Conservation (phyloP, 1,140 invertebrate genomes). For the Aphis craccivora region DNA sequence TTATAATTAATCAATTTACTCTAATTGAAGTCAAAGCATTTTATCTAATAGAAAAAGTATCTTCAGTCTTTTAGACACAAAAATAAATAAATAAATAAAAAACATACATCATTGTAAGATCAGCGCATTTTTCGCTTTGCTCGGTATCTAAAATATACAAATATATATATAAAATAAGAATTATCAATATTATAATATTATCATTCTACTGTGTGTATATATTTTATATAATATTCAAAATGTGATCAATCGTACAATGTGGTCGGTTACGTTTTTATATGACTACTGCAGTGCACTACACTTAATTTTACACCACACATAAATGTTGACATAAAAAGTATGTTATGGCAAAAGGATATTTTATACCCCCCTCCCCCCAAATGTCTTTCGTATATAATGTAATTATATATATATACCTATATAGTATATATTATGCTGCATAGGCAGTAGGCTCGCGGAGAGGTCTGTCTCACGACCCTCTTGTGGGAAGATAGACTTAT, state of each 20-base stretch:
- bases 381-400: neutral
- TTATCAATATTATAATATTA: neutral
- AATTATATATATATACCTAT: neutral
- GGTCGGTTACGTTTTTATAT: neutral
- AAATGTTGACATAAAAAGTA: conserved; percentile 52
- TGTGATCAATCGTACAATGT: neutral
- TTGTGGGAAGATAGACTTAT: conserved; percentile 39
- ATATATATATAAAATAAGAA: neutral
- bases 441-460: neutral
- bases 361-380: neutral
- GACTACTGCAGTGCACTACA: neutral
- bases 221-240: neutral
- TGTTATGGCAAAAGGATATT: conserved; percentile 38
- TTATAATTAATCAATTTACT: neutral
- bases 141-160: neutral
- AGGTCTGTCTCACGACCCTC: conserved; percentile 52
- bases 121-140: neutral
- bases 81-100: neutral
- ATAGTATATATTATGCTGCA: too few species aligned
- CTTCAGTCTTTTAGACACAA: too few species aligned
- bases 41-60: too few species aligned
- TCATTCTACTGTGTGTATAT: neutral
- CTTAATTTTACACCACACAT: conserved; percentile 42
- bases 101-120: neutral
- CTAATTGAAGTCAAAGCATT: neutral